These are phyloP conservation scores for Orientallactaga sibirica DNA, from an alignment of 2,797 vertebrate genomes.

Conservation along the genomic window DNA sequence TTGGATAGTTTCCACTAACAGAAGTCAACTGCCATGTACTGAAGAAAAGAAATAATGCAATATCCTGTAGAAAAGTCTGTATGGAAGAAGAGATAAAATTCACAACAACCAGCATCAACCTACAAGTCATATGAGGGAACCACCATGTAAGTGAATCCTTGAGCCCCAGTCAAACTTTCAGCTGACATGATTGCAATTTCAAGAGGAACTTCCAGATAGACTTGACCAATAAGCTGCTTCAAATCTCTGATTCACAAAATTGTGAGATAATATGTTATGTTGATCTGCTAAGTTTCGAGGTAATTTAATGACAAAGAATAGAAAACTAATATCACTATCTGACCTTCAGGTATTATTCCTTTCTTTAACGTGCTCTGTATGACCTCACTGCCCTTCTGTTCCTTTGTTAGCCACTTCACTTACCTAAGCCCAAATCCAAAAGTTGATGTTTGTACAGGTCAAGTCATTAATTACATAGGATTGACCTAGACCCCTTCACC, in stretches of 20 bases:
- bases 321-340: neutral
- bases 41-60: neutral
- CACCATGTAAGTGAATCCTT: neutral
- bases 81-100: neutral
- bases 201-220: neutral
- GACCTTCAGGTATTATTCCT: neutral
- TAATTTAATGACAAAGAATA: conserved; percentile 21
- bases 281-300: neutral
- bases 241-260: conserved; percentile 11
- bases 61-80: neutral
- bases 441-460: neutral
- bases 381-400: conserved; percentile 23
- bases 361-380: neutral
- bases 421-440: neutral
- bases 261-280: neutral
- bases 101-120: neutral
- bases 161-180: neutral
- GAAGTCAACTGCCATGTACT: neutral
- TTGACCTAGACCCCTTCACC: neutral
- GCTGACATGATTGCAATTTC: neutral
- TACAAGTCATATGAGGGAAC: neutral
- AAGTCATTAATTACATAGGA: neutral
- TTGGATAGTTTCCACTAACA: conserved; percentile 22
- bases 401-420: neutral
- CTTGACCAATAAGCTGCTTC: neutral